A percentile compares a stretch with the other conserved stretches of the same genome.
These are phyloP conservation scores for Cladorhizidae sp. DNA, from an alignment of 37 sponge, comb jelly and placozoan genomes.

Conservation along the genomic window DNA sequence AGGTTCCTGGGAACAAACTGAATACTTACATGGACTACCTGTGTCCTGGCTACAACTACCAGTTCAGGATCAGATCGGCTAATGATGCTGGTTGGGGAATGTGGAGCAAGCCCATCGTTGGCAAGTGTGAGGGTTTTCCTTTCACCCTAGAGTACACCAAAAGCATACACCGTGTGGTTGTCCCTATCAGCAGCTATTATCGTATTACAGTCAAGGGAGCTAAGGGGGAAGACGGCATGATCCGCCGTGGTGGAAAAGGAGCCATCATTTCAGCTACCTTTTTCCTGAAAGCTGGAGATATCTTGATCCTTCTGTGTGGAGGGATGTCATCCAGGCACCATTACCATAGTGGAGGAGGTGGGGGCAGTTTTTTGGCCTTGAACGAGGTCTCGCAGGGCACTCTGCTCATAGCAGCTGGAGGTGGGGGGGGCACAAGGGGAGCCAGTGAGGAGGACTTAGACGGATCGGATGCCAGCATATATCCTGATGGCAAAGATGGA, in stretches of 20 bases:
- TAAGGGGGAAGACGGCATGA: slow-evolving; percentile 56
- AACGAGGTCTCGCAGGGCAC: slow-evolving; percentile 48
- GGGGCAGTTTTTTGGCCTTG: slow-evolving; percentile 71
- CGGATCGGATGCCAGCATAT: slow-evolving; percentile 70
- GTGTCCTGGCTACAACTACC: slow-evolving; percentile 53
- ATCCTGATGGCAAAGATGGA: slow-evolving; percentile 47
- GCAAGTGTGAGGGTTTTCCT: slow-evolving; percentile 53
- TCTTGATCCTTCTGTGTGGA: slow-evolving; percentile 64
- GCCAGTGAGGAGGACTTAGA: slow-evolving; percentile 52
- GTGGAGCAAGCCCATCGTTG: slow-evolving; percentile 60
- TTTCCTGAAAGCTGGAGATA: slow-evolving; percentile 52
- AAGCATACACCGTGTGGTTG: slow-evolving; percentile 36
- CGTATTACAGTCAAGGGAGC: slow-evolving; percentile 69
- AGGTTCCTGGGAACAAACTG: slow-evolving; percentile 35
- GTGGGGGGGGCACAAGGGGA: slow-evolving; percentile 76
- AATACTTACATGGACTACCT: slow-evolving; percentile 36
- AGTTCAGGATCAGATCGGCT: slow-evolving; percentile 62
- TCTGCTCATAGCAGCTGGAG: slow-evolving; percentile 75
- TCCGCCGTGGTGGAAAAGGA: slow-evolving; percentile 57
- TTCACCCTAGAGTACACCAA: slow-evolving; percentile 31
- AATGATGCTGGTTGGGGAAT: slow-evolving; percentile 78
- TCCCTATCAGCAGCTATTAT: slow-evolving; percentile 56
- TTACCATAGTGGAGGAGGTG: slow-evolving; percentile 69
- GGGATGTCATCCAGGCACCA: slow-evolving; percentile 51
- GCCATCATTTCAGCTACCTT: slow-evolving; percentile 63